These are phyloP conservation scores for Drosophila siamana DNA, from an alignment of 2,888 invertebrate species.

Conservation along the genomic window DNA sequence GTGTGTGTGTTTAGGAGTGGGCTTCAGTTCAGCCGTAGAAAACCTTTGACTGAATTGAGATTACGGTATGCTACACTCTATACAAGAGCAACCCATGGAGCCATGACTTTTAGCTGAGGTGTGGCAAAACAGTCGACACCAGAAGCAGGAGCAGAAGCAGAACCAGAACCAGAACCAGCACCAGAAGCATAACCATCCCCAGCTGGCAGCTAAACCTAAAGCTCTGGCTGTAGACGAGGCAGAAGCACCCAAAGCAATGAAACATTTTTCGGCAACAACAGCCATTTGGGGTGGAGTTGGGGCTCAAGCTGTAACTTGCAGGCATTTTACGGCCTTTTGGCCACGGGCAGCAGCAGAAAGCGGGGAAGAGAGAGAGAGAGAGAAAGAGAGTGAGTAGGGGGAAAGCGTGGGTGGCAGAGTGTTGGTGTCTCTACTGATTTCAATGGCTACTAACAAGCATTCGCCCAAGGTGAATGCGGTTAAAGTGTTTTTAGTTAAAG, in stretches of 20 bases:
- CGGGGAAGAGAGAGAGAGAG: background rate
- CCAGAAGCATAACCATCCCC: constrained; percentile 15
- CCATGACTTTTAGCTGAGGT: constrained; percentile 51
- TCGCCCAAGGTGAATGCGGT: constrained; percentile 79
- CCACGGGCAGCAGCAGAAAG: constrained; percentile 29
- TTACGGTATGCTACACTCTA: constrained; percentile 75
- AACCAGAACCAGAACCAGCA: constrained; percentile 33
- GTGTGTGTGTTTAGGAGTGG: constrained; percentile 24
- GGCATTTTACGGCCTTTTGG: constrained; percentile 80
- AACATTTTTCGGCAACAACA: constrained; percentile 75
- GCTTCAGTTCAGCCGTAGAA: constrained; percentile 57
- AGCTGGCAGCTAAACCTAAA: constrained; percentile 8
- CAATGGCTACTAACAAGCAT: constrained; percentile 80
- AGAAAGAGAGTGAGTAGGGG: background rate
- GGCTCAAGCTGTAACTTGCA: constrained; percentile 69
- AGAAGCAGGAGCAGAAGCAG: constrained; percentile 28
- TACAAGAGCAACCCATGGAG: constrained; percentile 68
- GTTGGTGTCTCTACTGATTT: constrained; percentile 63
- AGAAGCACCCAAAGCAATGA: constrained; percentile 67
- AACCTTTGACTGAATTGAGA: constrained; percentile 79
- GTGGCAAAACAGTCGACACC: constrained; percentile 51
- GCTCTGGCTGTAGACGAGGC: constrained; percentile 1
- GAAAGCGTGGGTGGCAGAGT: background rate
- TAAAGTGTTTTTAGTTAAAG: constrained; percentile 82
- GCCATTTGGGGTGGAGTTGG: constrained; percentile 41